phyloP scores from a whole-genome alignment of 1,140 invertebrate species.

The Mya arenaria region DNA sequence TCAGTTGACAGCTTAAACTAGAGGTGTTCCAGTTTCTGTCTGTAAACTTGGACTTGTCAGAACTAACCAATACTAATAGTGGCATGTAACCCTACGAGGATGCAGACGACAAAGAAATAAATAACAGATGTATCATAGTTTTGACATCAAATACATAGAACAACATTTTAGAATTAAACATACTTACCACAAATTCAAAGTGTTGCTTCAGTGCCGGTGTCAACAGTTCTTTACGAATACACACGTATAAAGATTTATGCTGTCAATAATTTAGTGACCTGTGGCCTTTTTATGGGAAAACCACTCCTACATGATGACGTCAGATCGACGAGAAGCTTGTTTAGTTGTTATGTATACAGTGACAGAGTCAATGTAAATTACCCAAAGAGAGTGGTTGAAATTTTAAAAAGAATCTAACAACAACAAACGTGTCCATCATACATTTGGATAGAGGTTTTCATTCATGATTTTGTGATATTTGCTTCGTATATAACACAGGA shows the following conservation, averaged over 20 bases:
- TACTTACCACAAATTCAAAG: background rate
- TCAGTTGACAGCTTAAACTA: too few relatives aligned
- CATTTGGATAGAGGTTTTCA: background rate
- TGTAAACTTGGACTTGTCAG: too few relatives aligned
- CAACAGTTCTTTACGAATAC: background rate
- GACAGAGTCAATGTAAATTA: conserved; percentile 3
- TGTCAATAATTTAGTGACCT: conserved; percentile 8
- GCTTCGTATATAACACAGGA: conserved; percentile 4
- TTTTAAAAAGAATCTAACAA: background rate
- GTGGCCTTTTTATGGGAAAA: conserved; percentile 34
- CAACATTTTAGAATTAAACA: too few relatives aligned
- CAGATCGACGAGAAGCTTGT: conserved; percentile 24
- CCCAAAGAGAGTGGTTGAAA: background rate
- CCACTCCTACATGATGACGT: conserved; percentile 56
- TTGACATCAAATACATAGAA: too few relatives aligned
- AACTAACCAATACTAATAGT: too few relatives aligned
- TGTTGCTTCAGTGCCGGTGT: background rate
- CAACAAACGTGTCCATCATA: background rate
- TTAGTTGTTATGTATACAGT: conserved; percentile 28
- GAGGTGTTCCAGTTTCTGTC: too few relatives aligned
- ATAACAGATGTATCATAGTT: too few relatives aligned
- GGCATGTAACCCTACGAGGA: too few relatives aligned
- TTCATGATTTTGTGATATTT: background rate
- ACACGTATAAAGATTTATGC: background rate
- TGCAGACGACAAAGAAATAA: too few relatives aligned